Percentiles rank a stretch among this genome's conserved stretches.
Evolutionary conservation across 2,888 invertebrate genomes (phyloP).

Genomic region (Fragum fragum): DNA sequence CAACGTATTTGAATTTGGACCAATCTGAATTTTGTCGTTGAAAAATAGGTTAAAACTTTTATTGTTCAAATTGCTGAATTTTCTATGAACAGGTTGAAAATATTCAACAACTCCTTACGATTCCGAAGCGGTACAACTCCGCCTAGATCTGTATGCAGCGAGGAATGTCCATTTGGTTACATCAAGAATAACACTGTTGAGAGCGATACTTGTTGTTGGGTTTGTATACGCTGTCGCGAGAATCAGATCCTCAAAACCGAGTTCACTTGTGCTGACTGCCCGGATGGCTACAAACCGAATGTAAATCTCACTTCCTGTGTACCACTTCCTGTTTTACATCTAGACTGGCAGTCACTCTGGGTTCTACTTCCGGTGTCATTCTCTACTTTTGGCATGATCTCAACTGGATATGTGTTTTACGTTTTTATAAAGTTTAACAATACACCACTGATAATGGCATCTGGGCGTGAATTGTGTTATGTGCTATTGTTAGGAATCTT

Average conservation of each 20-base stretch:
- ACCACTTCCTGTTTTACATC: constrained; percentile 89
- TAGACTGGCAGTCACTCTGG: constrained; percentile 91
- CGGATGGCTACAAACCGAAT: constrained; percentile 89
- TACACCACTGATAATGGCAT: constrained; percentile 93
- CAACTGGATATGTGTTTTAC: constrained; percentile 89
- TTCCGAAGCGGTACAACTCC: constrained; percentile 79
- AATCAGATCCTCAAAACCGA: constrained; percentile 87
- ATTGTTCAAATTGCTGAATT: no score
- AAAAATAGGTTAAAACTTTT: no score
- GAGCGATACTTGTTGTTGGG: constrained; percentile 90
- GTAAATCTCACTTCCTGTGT: constrained; percentile 88
- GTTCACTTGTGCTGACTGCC: constrained; percentile 89
- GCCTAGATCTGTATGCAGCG: constrained; percentile 90
- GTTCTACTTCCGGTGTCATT: constrained; percentile 90
- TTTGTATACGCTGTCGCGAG: constrained; percentile 90
- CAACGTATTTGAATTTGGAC: no score
- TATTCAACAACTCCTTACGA: constrained; percentile 73
- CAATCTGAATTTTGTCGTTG: no score
- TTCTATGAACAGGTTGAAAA: constrained; percentile 67
- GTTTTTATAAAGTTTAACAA: constrained; percentile 90
- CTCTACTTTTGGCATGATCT: constrained; percentile 89
- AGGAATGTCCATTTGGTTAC: constrained; percentile 89
- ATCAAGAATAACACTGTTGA: constrained; percentile 85
- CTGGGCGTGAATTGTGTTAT: constrained; percentile 93
- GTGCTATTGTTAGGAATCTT: constrained; percentile 91